These are phyloP conservation scores for Euplagia quadripunctaria DNA, from an alignment of 2,888 invertebrate species.

Conservation along the genomic window DNA sequence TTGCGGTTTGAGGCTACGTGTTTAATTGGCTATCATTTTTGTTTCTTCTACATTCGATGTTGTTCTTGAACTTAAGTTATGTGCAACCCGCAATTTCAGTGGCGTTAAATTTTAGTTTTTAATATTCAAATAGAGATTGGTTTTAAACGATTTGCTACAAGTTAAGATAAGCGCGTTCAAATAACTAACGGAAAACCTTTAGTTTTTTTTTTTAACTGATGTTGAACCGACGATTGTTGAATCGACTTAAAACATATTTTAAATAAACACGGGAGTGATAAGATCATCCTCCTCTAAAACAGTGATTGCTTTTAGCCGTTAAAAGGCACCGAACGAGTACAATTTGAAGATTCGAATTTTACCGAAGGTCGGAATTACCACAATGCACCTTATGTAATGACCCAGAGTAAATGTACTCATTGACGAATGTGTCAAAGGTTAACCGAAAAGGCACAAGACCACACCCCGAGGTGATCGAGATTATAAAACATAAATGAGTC, in stretches of 20 bases:
- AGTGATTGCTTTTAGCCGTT: neutral
- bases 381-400: neutral
- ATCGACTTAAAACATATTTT: neutral
- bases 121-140: neutral
- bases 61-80: neutral
- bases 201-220: neutral
- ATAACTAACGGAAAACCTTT: neutral
- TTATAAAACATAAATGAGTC: constrained; percentile 7
- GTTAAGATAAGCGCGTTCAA: neutral
- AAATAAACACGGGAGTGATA: neutral
- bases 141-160: neutral
- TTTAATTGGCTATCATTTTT: neutral
- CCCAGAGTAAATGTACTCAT: neutral
- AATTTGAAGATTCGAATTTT: neutral
- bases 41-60: neutral
- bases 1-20: neutral
- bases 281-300: neutral
- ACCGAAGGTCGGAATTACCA: neutral
- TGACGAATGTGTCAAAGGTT: constrained; percentile 13
- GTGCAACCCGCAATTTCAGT: neutral
- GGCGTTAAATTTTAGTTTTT: too few relatives aligned
- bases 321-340: neutral
- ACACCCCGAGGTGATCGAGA: constrained; percentile 13
- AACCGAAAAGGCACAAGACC: constrained; percentile 15
- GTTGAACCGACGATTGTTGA: too few relatives aligned